phyloP scores from a whole-genome alignment of 2,888 invertebrate species.

The Hydrotaea cyrtoneurina region DNA sequence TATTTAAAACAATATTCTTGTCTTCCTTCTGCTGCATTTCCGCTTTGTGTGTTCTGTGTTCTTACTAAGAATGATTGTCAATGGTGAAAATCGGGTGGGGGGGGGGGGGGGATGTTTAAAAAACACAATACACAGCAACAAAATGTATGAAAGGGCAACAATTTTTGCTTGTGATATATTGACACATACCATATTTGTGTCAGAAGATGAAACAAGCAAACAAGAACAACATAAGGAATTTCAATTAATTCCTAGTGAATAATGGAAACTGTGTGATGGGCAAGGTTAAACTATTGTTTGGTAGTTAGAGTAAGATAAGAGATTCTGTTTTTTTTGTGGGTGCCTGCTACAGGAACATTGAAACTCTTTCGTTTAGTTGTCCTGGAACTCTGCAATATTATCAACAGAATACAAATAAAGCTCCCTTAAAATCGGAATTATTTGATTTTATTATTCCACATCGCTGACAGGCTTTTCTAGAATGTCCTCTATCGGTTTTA shows the following conservation, averaged over 20 bases:
- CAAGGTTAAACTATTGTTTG: no score
- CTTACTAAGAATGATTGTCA: slow-evolving; percentile 8
- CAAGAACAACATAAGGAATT: slow-evolving; percentile 16
- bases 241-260: slow-evolving; percentile 31
- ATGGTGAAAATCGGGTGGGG: not conserved
- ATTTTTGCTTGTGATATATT: slow-evolving; percentile 42
- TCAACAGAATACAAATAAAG: no score
- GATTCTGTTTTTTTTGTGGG: no score
- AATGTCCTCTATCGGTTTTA: no score
- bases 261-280: slow-evolving; percentile 9
- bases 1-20: slow-evolving; percentile 65
- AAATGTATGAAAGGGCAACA: slow-evolving; percentile 36
- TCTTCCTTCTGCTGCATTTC: slow-evolving; percentile 18
- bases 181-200: slow-evolving; percentile 42
- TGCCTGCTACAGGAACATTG: no score
- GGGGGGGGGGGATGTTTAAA: not conserved
- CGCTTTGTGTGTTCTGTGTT: not conserved
- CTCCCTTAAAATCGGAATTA: no score
- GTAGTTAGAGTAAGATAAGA: no score
- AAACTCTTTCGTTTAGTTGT: no score
- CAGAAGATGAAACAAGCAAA: not conserved
- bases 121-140: slow-evolving; percentile 29
- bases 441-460: no score
- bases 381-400: no score
- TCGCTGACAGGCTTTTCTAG: no score